Evolutionary conservation across 2,113 vertebrate genomes (phyloP).

Genomic region (Amazona vittata): DNA sequence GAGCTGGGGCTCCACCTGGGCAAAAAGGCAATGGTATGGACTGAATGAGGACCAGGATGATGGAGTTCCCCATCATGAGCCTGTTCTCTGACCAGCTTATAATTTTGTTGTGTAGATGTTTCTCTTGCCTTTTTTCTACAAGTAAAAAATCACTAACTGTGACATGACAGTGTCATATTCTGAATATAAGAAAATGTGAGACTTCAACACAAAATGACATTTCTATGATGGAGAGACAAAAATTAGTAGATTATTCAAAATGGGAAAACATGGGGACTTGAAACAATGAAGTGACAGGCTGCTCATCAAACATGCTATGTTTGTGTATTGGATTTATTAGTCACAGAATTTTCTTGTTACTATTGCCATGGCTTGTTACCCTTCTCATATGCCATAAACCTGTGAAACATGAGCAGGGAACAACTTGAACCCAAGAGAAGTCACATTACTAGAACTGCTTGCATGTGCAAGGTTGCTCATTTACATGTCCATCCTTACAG

Average conservation of each 20-base stretch:
- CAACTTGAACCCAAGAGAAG: background rate
- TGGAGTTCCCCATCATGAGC: rapidly evolving
- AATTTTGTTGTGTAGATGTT: background rate
- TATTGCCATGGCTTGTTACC: background rate
- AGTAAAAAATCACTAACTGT: background rate
- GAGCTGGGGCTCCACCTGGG: background rate
- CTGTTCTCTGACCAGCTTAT: background rate
- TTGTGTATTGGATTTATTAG: background rate
- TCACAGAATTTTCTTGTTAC: background rate
- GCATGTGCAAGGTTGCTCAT: background rate
- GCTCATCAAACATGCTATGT: background rate
- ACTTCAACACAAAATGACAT: background rate
- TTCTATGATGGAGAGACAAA: background rate
- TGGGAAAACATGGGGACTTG: background rate
- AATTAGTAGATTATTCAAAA: background rate
- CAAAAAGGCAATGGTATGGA: background rate
- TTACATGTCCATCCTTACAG: background rate
- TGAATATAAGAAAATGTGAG: background rate
- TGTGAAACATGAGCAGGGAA: background rate
- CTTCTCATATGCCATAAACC: background rate
- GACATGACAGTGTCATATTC: background rate
- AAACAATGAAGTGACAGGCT: background rate
- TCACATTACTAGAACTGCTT: background rate
- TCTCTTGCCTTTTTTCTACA: background rate
- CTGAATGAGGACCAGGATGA: background rate